A percentile compares a stretch with the other conserved stretches of the same genome.
Conservation (phyloP, 2,888 invertebrate genomes). For the Pyrocoelia pectoralis region DNA sequence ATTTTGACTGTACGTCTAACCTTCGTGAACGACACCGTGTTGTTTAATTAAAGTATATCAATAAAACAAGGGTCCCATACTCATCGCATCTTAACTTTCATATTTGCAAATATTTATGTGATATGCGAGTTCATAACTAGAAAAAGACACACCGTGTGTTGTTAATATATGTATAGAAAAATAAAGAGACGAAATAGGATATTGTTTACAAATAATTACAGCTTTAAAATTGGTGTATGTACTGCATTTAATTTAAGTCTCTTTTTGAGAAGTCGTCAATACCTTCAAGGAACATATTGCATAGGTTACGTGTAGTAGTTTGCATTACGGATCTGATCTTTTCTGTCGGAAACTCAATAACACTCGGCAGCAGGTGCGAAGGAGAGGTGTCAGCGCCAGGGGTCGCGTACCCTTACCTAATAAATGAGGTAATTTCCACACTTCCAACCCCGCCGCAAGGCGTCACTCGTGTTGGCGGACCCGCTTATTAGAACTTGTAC, state of each 20-base stretch:
- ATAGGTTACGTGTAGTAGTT: conserved; percentile 16
- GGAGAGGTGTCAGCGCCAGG: conserved; percentile 63
- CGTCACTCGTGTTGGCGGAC: conserved; percentile 55
- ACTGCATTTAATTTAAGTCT: background rate
- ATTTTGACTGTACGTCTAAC: too few species aligned
- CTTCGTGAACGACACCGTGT: too few species aligned
- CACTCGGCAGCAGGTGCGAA: conserved; percentile 63
- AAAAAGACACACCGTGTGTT: too few species aligned
- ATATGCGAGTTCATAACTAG: too few species aligned
- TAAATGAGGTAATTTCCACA: conserved; percentile 65
- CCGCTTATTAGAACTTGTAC: conserved; percentile 59
- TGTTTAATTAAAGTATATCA: too few species aligned
- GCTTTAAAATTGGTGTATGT: too few species aligned
- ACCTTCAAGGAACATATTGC: background rate
- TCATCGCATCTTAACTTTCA: too few species aligned
- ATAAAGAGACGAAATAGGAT: too few species aligned
- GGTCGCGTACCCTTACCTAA: conserved; percentile 63
- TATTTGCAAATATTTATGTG: too few species aligned
- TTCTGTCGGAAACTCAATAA: conserved; percentile 58
- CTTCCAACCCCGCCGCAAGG: conserved; percentile 61
- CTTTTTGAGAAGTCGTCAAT: conserved; percentile 16
- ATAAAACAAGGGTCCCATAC: too few species aligned
- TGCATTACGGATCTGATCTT: conserved; percentile 37
- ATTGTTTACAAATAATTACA: too few species aligned
- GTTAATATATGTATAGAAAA: too few species aligned